Evolutionary conservation across 2,113 vertebrate genomes (phyloP).

Genomic region (Ammospiza caudacuta): DNA sequence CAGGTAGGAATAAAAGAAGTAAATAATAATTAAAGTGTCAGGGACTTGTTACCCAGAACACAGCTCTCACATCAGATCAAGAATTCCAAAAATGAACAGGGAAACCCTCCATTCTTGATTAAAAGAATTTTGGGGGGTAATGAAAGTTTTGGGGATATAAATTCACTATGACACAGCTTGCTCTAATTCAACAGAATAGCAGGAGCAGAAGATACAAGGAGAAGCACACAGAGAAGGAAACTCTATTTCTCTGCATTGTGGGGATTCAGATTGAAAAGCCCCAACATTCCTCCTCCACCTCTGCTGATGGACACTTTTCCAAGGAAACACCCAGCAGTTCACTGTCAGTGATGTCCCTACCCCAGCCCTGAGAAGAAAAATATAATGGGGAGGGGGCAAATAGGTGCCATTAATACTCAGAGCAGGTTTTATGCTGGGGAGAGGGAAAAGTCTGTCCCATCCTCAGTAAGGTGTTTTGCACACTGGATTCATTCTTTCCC

Average conservation of each 20-base stretch:
- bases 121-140: not conserved
- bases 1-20: not conserved
- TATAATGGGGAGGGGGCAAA: fast-evolving
- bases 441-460: not conserved
- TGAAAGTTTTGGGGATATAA: not conserved
- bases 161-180: not conserved
- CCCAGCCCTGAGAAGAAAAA: not conserved
- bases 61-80: not conserved
- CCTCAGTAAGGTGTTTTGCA: not conserved
- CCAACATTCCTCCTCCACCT: not conserved
- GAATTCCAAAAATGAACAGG: not conserved
- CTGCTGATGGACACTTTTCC: not conserved
- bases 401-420: not conserved
- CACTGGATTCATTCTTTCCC: not conserved
- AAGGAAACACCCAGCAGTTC: not conserved
- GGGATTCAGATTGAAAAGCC: fast-evolving
- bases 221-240: not conserved
- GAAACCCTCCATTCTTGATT: not conserved
- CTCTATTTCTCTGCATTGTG: not conserved
- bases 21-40: not conserved
- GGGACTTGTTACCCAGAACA: not conserved
- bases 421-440: not conserved
- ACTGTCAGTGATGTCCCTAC: not conserved
- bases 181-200: not conserved
- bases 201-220: not conserved